Percentiles rank a stretch among this genome's conserved stretches.
Evolutionary conservation across 2,113 vertebrate species (phyloP).

Genomic region (Dipodomys merriami): DNA sequence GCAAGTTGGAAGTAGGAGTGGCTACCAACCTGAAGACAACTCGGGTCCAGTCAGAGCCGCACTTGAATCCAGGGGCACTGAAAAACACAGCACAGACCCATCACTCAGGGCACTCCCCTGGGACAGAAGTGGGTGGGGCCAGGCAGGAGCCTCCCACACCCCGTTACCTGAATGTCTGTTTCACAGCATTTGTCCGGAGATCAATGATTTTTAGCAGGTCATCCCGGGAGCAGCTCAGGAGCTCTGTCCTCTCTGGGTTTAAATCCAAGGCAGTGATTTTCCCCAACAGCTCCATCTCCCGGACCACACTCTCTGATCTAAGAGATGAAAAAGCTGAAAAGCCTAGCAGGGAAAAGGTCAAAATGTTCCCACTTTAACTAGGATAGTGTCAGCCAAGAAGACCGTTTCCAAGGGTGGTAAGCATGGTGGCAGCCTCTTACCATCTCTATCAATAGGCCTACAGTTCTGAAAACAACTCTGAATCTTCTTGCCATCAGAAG

Average conservation of each 20-base stretch:
- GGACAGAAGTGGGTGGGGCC: not conserved
- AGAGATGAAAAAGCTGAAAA: not conserved
- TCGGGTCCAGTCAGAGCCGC: conserved; percentile 97
- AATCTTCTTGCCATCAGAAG: no score
- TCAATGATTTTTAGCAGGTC: conserved; percentile 96
- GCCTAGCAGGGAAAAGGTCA: not conserved
- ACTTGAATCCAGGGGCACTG: conserved; percentile 97
- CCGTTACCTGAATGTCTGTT: conserved; percentile 93
- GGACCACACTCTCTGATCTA: conserved; percentile 94
- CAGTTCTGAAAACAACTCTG: not conserved
- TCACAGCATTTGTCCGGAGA: conserved; percentile 88
- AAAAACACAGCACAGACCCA: conserved; percentile 61
- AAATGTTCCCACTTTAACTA: not conserved
- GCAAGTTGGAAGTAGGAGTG: fast-evolving
- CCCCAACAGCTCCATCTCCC: conserved; percentile 94
- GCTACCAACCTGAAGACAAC: conserved; percentile 95
- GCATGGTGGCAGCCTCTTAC: no score
- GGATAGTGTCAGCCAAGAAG: not conserved
- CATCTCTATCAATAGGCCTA: no score
- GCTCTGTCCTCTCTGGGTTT: conserved; percentile 95
- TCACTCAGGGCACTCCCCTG: not conserved
- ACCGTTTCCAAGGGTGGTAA: no score
- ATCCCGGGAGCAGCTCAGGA: conserved; percentile 96
- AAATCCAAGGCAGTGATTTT: conserved; percentile 96
- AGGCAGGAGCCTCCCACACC: not conserved